These are phyloP conservation scores for Ectemnius cavifrons DNA, from an alignment of 2,888 invertebrate genomes.

Conservation along the genomic window DNA sequence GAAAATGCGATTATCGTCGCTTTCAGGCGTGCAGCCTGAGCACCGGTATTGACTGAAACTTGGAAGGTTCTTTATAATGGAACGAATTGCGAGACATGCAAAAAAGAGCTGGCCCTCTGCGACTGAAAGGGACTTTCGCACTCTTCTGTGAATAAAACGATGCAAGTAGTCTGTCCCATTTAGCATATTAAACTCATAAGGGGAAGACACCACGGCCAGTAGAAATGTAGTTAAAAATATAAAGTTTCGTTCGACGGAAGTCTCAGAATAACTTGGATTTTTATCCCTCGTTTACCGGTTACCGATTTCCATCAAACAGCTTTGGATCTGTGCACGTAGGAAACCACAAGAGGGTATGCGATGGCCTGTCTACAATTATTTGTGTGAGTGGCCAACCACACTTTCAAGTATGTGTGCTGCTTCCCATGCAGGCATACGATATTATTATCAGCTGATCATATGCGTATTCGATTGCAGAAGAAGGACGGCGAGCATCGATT, in stretches of 20 bases:
- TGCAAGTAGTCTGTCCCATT: too few species aligned
- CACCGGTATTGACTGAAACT: not conserved
- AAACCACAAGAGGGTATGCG: not conserved
- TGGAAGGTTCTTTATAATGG: not conserved
- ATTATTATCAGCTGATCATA: conserved; percentile 15
- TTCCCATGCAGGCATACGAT: conserved; percentile 13
- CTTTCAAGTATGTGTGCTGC: not conserved
- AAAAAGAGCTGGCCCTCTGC: not conserved
- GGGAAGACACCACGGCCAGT: too few species aligned
- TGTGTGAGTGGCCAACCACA: conserved; percentile 1
- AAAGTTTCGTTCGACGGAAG: too few species aligned
- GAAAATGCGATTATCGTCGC: not conserved
- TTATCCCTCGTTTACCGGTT: too few species aligned
- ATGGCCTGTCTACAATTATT: not conserved
- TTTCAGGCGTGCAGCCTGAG: not conserved
- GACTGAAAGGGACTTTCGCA: not conserved
- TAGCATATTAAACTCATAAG: too few species aligned
- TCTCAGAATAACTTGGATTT: too few species aligned
- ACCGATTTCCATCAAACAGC: too few species aligned
- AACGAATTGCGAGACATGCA: not conserved
- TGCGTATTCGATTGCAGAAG: conserved; percentile 23
- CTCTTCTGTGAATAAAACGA: too few species aligned
- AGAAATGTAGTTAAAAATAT: too few species aligned
- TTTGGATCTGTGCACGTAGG: not conserved
- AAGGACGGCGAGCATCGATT: conserved; percentile 21